Conservation (phyloP, 2,797 vertebrate species). For the Esox lucius region DNA sequence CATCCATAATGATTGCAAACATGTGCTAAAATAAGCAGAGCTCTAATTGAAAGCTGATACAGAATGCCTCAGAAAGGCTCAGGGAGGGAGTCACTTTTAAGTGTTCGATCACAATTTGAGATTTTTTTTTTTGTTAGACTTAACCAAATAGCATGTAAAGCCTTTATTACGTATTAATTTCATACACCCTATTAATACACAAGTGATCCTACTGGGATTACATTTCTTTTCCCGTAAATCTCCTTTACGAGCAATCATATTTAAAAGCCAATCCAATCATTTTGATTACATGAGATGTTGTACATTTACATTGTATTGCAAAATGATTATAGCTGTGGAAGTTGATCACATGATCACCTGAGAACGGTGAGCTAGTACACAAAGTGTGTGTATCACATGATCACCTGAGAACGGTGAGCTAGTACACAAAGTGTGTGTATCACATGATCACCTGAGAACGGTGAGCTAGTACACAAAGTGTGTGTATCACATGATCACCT, state of each 20-base stretch:
- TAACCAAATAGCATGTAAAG: background rate
- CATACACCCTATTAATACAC: background rate
- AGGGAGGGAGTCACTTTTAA: background rate
- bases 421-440: too few relatives aligned
- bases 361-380: background rate
- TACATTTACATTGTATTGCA: background rate
- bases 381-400: conserved; percentile 1
- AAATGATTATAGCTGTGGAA: background rate
- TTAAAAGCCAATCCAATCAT: background rate
- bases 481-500: conserved; percentile 8
- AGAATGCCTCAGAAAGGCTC: background rate
- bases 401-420: too few relatives aligned
- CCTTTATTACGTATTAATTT: background rate
- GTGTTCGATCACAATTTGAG: background rate
- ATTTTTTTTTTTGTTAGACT: background rate
- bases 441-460: too few relatives aligned
- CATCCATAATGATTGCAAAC: background rate
- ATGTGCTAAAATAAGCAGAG: background rate
- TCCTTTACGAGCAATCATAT: background rate
- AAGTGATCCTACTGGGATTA: background rate
- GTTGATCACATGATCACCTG: conserved; percentile 7
- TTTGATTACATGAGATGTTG: background rate
- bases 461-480: background rate
- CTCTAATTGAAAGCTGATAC: background rate
- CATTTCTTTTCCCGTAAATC: background rate